These are phyloP conservation scores for Drosophila littoralis DNA, from an alignment of 1,140 invertebrate species.

Conservation along the genomic window DNA sequence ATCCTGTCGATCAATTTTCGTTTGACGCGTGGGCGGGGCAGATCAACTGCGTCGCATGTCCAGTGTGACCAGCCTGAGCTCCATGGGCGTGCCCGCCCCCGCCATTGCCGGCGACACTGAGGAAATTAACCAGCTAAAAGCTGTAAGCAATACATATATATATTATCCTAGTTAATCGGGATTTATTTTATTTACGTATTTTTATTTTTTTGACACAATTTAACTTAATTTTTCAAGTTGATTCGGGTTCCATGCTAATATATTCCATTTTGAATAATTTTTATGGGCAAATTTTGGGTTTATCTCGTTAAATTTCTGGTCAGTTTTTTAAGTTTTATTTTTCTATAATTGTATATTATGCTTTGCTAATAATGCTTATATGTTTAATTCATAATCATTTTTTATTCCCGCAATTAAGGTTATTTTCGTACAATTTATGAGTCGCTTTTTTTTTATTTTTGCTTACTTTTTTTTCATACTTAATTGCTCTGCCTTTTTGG, in stretches of 20 bases:
- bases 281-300: too few relatives aligned
- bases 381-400: too few relatives aligned
- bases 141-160: conserved; percentile 74
- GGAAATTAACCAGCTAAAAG: conserved; percentile 83
- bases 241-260: background rate
- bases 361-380: too few relatives aligned
- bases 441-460: too few relatives aligned
- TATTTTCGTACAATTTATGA: too few relatives aligned
- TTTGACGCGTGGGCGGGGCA: conserved; percentile 23
- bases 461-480: too few relatives aligned
- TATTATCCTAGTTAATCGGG: conserved; percentile 30
- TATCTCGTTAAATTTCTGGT: too few relatives aligned
- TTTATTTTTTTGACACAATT: background rate
- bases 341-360: too few relatives aligned
- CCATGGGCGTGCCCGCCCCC: conserved; percentile 34
- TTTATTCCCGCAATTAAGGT: too few relatives aligned
- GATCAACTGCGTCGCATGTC: conserved; percentile 79
- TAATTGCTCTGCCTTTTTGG: too few relatives aligned
- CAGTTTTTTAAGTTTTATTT: too few relatives aligned
- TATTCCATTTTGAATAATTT: too few relatives aligned
- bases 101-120: conserved; percentile 68
- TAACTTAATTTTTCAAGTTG: background rate
- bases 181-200: conserved; percentile 25
- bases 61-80: conserved; percentile 64
- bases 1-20: background rate